Base-by-base conservation (phyloP, 2,113 vertebrate genomes). In the Sylvilagus bachmani region DNA sequence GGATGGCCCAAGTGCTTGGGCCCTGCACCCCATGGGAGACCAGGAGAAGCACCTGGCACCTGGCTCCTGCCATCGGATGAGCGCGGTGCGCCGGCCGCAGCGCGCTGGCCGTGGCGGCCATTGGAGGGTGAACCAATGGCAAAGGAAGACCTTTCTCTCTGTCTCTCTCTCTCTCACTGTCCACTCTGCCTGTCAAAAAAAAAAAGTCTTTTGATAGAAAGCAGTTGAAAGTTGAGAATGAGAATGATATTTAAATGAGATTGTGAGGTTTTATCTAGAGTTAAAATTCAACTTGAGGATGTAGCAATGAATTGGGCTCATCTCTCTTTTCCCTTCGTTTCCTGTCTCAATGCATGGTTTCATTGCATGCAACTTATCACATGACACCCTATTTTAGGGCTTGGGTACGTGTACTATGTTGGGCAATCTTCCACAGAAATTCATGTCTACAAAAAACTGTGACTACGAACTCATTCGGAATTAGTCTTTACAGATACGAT, bases 201-300 rank as follows among this genome's bases (percentile, higher is more conserved):
- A n/a, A n/a, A n/a, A n/a, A n/a, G n/a, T n/a, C n/a, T n/a, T n/a
- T n/a, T n/a, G 69, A 13, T 10, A 21, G 14, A 49, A 71, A 10
- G 14, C 16, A 51, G 29, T 33, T 90, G 38, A 91, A 49, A 73
- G 8, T 36, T 81, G 44, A 10, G 53, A 67, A 10, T 84, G 1
- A 62, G n/a, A 38, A 4, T 24, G 27, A 79, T 19, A 71, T 8
- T 78, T 64, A 62, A 82, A 38, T 74, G 31, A 78, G 16, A 74
- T 62, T 82, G 3, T n/a, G 44, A 17, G 55, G n/a, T 49, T 24
- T 44, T 81, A 27, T 38, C 71, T 25, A 27, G 10, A 5, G 89
- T 83, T 53, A 51, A 44, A 82, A 94, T 49, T 86, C 64, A 86
- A 85, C 13, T 9, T 74, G 36, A 88, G 94, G 19, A 94, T 22